Percentiles rank a stretch among this genome's conserved stretches.
Evolutionary conservation across 2,113 vertebrate species (phyloP).

Genomic region (Tamias sibiricus): DNA sequence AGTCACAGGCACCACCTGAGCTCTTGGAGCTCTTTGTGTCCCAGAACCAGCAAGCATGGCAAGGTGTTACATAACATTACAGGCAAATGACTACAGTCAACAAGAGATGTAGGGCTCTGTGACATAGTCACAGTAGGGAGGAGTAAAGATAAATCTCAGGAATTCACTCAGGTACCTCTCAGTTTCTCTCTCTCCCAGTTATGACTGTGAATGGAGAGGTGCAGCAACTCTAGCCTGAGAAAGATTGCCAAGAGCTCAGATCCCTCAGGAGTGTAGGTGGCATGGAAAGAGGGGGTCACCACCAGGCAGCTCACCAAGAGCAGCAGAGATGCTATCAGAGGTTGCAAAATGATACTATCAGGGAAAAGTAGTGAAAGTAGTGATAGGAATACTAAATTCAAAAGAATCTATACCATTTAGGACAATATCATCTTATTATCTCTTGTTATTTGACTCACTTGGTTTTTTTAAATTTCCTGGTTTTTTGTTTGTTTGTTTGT

Average conservation of each 20-base stretch:
- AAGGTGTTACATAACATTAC: not conserved
- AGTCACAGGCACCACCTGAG: not conserved
- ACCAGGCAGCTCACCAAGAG: not conserved
- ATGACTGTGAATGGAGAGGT: not conserved
- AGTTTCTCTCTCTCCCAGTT: not conserved
- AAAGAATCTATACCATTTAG: not conserved
- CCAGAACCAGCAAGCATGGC: not conserved
- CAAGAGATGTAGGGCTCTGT: not conserved
- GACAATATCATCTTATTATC: not conserved
- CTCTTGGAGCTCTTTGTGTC: not conserved
- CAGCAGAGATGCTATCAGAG: not conserved
- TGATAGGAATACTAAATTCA: not conserved
- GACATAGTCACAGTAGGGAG: not conserved
- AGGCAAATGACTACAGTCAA: not conserved
- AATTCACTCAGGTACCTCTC: not conserved
- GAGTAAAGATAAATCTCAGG: not conserved
- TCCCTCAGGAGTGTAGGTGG: not conserved
- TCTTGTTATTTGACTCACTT: not conserved
- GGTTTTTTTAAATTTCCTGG: not conserved
- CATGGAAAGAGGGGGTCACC: not conserved
- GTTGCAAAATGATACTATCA: not conserved
- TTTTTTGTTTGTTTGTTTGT: too few species aligned
- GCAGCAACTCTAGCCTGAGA: not conserved
- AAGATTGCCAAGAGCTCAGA: not conserved
- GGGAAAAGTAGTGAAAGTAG: not conserved